Base-by-base conservation (phyloP, 2,113 vertebrate species). In the Salminus brasiliensis region DNA sequence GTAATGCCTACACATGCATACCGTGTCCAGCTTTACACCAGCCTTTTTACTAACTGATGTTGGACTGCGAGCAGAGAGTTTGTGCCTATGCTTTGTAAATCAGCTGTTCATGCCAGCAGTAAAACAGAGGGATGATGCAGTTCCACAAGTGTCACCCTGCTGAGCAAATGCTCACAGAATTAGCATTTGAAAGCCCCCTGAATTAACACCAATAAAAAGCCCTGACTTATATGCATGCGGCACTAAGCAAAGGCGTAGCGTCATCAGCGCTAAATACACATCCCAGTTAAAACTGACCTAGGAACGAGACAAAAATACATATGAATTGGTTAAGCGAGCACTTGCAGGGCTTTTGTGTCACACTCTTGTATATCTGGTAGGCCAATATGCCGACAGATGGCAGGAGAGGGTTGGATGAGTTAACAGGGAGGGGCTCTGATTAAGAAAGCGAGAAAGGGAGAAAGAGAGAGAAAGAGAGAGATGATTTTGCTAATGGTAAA, bases 381-480 rank as follows among this genome's bases (percentile, higher is more conserved):
- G 62, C 83, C 68, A 83, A 80, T 83, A 86, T 65, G 65, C 78
- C 78, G 83, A 83, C 81, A 84, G 81, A 85, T 72, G 65, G 82
- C 78, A 71, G 34, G 65, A 79, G 43, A 77, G 72, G 23, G 30
- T 45, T 30, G 36, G 30, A 63, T 25, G 49, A 78, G 21, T 70
- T 75, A n/a, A 41, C 32, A 41, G 55, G 11, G 15, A 29, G 29
- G 43, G 47, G 27, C 12, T 29, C 45, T n/a, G 81, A 41, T 25
- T 43, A 47, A 23, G n/a, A 32, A 57, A 34, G 25, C 4, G 25
- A 23, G 23, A 12, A 13, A 80, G 45, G 4, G 25, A 23, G 23
- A 12, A 13, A 80, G 45, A 36, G n/a, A n/a, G n/a, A n/a, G n/a
- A n/a, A n/a, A 8, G 25, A 23, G 23, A 12, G 18, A 80, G 45